Evolutionary conservation across 1,140 invertebrate genomes (phyloP).

Genomic region (Drosophila tani): DNA sequence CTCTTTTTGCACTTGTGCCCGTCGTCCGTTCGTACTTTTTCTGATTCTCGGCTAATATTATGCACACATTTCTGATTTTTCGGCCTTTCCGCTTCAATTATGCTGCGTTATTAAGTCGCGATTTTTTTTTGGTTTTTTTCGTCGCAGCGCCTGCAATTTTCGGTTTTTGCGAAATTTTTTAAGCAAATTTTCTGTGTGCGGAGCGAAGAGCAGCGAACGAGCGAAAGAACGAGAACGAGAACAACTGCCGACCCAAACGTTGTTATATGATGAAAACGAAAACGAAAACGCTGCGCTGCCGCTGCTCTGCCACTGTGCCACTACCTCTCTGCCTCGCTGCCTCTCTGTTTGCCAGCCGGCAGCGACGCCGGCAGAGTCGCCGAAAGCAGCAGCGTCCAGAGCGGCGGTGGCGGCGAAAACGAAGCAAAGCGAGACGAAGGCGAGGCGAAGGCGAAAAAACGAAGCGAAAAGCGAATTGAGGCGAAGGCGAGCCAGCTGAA

Average conservation of each 20-base stretch:
- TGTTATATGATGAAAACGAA: conserved; percentile 59
- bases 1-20: conserved; percentile 55
- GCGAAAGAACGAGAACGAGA: conserved; percentile 39
- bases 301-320: conserved; percentile 9
- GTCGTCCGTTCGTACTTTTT: conserved; percentile 1
- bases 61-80: conserved; percentile 46
- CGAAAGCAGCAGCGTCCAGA: conserved; percentile 32
- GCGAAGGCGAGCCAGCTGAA: conserved; percentile 47
- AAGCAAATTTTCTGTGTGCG: conserved; percentile 46
- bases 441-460: conserved; percentile 23
- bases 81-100: conserved; percentile 20
- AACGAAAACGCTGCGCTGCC: conserved; percentile 18
- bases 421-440: conserved; percentile 27
- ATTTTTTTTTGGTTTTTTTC: conserved; percentile 23
- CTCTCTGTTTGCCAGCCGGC: conserved; percentile 1
- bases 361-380: conserved; percentile 31
- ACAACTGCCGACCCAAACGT: conserved; percentile 26
- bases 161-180: conserved; percentile 34
- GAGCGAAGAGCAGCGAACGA: conserved; percentile 38
- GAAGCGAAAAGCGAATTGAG: conserved; percentile 50
- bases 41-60: conserved; percentile 30
- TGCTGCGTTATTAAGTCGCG: conserved; percentile 29
- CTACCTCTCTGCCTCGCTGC: conserved; percentile 3
- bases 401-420: conserved; percentile 45
- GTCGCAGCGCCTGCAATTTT: conserved; percentile 21